Evolutionary conservation across 2,797 vertebrate species (phyloP).

Genomic region (Lepidocolaptes lacrymiger): DNA sequence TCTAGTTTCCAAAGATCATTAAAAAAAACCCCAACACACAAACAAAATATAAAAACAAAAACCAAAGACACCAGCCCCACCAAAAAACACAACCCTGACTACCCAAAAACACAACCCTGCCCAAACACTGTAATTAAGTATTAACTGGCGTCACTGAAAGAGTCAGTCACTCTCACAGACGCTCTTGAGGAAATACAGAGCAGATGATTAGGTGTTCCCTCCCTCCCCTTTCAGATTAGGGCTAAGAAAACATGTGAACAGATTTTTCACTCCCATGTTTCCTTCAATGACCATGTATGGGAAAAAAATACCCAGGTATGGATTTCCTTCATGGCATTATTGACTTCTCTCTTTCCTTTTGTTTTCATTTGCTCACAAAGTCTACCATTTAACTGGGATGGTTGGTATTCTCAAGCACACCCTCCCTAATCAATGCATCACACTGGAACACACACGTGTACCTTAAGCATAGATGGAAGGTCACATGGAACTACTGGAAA

Average conservation of each 20-base stretch:
- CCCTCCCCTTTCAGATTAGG: neutral
- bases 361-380: neutral
- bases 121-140: slow-evolving; percentile 5
- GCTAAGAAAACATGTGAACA: neutral
- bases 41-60: neutral
- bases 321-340: neutral
- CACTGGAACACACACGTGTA: fast-evolving
- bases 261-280: neutral
- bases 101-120: neutral
- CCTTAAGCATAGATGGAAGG: neutral
- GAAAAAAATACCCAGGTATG: neutral
- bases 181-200: neutral
- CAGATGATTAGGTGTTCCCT: neutral
- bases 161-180: neutral
- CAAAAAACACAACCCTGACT: neutral
- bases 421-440: neutral
- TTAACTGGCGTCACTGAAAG: neutral
- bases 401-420: neutral
- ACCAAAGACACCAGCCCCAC: neutral
- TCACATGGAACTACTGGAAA: neutral
- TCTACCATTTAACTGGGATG: neutral
- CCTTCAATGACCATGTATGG: fast-evolving
- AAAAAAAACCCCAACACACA: neutral
- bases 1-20: neutral
- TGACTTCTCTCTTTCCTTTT: neutral